These are phyloP conservation scores for Sebastes minor DNA, from an alignment of 2,797 vertebrate species.

Conservation along the genomic window DNA sequence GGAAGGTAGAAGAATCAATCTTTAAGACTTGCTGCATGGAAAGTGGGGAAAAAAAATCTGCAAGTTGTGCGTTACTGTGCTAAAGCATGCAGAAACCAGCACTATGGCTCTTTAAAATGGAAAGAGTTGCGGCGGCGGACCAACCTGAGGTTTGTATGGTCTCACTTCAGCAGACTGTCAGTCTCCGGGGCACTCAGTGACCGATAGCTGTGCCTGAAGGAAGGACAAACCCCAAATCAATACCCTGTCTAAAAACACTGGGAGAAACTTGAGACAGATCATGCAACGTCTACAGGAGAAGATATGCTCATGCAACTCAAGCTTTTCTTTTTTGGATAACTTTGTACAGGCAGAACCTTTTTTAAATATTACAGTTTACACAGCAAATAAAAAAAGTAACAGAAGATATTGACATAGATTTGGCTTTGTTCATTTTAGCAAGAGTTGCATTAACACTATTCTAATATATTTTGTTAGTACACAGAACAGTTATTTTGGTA, in stretches of 20 bases:
- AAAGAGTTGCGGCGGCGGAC: slow-evolving; percentile 16
- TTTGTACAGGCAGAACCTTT: slow-evolving; percentile 61
- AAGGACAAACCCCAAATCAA: slow-evolving; percentile 79
- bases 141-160: slow-evolving; percentile 64
- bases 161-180: slow-evolving; percentile 58
- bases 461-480: slow-evolving; percentile 82
- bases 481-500: slow-evolving; percentile 81
- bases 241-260: slow-evolving; percentile 59
- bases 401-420: slow-evolving; percentile 80
- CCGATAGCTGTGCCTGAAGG: slow-evolving; percentile 72
- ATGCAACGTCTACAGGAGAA: slow-evolving; percentile 88
- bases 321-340: slow-evolving; percentile 69
- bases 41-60: neutral
- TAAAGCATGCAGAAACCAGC: neutral
- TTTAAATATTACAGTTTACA: slow-evolving; percentile 72
- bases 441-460: slow-evolving; percentile 85
- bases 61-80: neutral
- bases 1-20: neutral
- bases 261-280: slow-evolving; percentile 73
- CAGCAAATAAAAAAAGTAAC: slow-evolving; percentile 82
- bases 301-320: slow-evolving; percentile 91
- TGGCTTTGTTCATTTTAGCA: slow-evolving; percentile 81
- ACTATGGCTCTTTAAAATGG: neutral
- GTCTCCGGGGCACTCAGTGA: slow-evolving; percentile 62
- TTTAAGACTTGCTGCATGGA: neutral